phyloP scores from a whole-genome alignment of 2,888 invertebrate genomes.

The Metellina segmentata region DNA sequence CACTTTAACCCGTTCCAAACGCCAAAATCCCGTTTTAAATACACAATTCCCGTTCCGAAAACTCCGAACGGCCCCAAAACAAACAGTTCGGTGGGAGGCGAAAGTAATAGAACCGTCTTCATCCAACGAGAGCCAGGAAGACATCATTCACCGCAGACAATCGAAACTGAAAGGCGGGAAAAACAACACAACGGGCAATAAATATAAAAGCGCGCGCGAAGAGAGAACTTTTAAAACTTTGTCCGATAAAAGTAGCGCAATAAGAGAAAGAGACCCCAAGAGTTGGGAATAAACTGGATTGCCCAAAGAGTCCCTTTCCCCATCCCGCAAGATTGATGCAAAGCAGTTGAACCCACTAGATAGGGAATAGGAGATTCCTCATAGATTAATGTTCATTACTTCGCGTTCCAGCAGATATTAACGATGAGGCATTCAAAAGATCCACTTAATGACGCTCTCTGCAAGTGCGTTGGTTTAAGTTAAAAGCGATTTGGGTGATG shows the following conservation, averaged over 20 bases:
- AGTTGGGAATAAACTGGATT: conserved; percentile 10
- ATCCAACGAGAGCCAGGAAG: conserved; percentile 1
- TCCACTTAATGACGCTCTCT: conserved; percentile 40
- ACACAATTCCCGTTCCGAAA: background rate
- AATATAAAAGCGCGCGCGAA: conserved; percentile 33
- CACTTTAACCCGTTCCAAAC: background rate
- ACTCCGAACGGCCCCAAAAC: conserved; percentile 1
- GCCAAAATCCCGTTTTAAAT: background rate
- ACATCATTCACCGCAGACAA: conserved; percentile 39
- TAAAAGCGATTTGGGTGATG: conserved; percentile 52
- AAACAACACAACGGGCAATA: conserved; percentile 48
- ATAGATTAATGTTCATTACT: conserved; percentile 70
- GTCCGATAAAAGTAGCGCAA: conserved; percentile 22
- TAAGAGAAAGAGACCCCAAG: background rate
- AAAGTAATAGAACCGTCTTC: conserved; percentile 27
- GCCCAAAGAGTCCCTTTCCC: background rate
- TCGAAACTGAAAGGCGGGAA: conserved; percentile 43
- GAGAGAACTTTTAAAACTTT: conserved; percentile 50
- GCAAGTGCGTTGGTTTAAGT: conserved; percentile 23
- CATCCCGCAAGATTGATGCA: conserved; percentile 45
- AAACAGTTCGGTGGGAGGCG: conserved; percentile 8
- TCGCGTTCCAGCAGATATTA: conserved; percentile 52
- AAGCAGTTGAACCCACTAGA: conserved; percentile 36
- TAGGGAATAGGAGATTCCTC: conserved; percentile 33
- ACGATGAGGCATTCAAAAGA: conserved; percentile 48